A percentile compares a stretch with the other conserved stretches of the same genome.
phyloP scores from a whole-genome alignment of 2,888 invertebrate species.

The Enchytraeus crypticus region DNA sequence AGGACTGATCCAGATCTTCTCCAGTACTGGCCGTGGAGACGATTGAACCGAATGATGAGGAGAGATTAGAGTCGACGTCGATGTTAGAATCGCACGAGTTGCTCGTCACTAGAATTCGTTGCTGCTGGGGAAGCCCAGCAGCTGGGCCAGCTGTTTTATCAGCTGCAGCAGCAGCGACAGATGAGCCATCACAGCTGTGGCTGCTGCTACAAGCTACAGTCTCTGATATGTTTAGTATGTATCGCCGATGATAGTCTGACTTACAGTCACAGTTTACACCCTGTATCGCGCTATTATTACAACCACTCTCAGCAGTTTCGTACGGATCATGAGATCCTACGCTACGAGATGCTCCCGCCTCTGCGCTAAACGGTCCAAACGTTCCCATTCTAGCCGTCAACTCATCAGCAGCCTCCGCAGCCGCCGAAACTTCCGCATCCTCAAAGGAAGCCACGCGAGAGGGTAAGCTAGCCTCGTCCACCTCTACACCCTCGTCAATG shows the following conservation, averaged over 20 bases:
- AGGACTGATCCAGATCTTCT: neutral
- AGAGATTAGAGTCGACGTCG: neutral
- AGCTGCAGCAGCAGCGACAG: neutral
- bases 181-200: slow-evolving; percentile 3
- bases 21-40: neutral
- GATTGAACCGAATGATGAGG: neutral
- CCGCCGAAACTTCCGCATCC: neutral
- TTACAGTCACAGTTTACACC: too few species aligned
- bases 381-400: slow-evolving; percentile 54
- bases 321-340: too few species aligned
- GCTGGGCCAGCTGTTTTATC: slow-evolving; percentile 61
- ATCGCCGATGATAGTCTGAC: too few species aligned
- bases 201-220: neutral
- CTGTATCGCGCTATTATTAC: too few species aligned
- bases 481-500: slow-evolving; percentile 86
- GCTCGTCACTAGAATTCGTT: too few species aligned
- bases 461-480: slow-evolving; percentile 55
- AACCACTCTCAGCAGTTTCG: too few species aligned
- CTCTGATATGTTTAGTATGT: too few species aligned
- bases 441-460: neutral
- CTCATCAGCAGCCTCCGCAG: slow-evolving; percentile 3
- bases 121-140: slow-evolving; percentile 57
- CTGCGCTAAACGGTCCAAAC: slow-evolving; percentile 32
- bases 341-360: too few species aligned
- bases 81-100: neutral